Base-by-base conservation (phyloP, 2,888 invertebrate species). In the Hydrotaea diabolus region DNA sequence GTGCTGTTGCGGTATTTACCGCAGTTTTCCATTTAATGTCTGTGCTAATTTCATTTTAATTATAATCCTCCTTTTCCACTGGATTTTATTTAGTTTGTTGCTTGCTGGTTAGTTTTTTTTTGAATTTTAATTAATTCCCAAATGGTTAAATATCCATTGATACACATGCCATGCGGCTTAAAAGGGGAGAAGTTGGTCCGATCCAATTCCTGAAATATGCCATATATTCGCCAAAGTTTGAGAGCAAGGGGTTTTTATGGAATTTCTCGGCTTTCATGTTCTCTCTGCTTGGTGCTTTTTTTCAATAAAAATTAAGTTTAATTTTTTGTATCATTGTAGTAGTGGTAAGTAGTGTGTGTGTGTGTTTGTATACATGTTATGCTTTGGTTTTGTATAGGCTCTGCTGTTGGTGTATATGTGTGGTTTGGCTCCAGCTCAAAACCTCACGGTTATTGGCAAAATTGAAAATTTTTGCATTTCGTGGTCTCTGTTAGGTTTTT, bases 401-500 rank as follows among this genome's bases (percentile, higher is more conserved):
- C 11, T 19, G 59, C 0, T 53, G 49, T 36, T 4, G 59, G 62
- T 74, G 74, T 13, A 7, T 64, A 26, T 66, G 49, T 66, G 84
- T 53, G 81, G 81, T 77, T 81, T 85, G 85, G 85, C 81, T 39
- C 13, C 57, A 74, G n/a, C 64, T 85, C 85, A 85, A 82, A 80
- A 80, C 21, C 17, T 11, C 43, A 59, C 73, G 74, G 55, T 81
- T 79, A 79, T 85, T 82, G 85, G 79, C 66, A 79, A 53, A 73
- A 71, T 79, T 46, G 71, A 83, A 79, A 15, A 77, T 77, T 62
- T 62, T 64, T 64, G 49, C 49, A 76, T 64, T 72, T 66, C 26
- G 79, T 21, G 72, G 78, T 62, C 73, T 73, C 66, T 81, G 78
- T 76, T 72, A 23, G 31, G 59, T 80, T 77, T 11, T 66, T 83